phyloP scores from a whole-genome alignment of 2,797 vertebrate genomes.

The Trachops cirrhosus region DNA sequence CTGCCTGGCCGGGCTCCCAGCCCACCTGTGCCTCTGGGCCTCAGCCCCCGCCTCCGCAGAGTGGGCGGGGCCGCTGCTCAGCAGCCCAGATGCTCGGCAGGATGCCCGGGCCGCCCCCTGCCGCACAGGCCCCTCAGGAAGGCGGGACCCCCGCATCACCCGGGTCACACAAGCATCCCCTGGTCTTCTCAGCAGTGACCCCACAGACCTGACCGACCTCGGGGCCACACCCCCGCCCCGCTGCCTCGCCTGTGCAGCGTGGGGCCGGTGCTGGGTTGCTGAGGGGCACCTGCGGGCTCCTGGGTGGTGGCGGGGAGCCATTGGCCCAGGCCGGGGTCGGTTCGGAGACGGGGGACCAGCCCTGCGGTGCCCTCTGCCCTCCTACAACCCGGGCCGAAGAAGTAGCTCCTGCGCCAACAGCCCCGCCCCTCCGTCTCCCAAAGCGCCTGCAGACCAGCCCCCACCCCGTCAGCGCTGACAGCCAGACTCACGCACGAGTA shows the following conservation, averaged over 20 bases:
- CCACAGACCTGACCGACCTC: too few species aligned
- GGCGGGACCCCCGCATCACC: accelerated
- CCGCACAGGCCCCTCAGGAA: background rate
- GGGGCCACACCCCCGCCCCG: background rate
- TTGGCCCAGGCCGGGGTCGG: background rate
- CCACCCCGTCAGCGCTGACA: accelerated
- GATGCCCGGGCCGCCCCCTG: background rate
- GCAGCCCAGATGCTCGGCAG: accelerated
- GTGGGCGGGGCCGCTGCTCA: accelerated
- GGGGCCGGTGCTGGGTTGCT: accelerated
- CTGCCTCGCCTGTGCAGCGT: background rate
- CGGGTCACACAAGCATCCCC: background rate
- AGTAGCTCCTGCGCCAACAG: accelerated
- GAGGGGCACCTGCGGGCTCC: background rate
- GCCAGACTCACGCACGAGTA: background rate
- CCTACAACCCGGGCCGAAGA: background rate
- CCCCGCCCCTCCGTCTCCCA: background rate
- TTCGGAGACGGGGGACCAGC: background rate
- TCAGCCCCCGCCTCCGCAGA: background rate
- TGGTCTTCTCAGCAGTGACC: too few species aligned
- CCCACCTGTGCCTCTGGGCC: accelerated
- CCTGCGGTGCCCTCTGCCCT: background rate
- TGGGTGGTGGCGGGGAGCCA: background rate
- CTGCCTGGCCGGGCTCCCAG: too few species aligned
- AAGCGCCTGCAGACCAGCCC: background rate